Percentiles rank a stretch among this genome's conserved stretches.
phyloP scores from a whole-genome alignment of 1,140 invertebrate species.

The Holotrichia oblita region DNA sequence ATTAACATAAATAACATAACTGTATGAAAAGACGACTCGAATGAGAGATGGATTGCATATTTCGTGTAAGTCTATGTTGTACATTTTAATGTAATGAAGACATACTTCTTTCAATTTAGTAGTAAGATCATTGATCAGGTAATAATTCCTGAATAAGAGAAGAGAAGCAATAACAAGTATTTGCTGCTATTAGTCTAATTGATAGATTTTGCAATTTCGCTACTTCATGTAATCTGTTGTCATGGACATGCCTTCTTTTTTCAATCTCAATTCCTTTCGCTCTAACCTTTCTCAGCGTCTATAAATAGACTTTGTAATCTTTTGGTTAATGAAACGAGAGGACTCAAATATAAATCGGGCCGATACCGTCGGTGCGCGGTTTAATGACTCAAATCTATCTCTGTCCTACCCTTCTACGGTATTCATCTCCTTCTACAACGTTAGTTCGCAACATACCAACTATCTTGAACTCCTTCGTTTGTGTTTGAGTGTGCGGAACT shows the following conservation, averaged over 20 bases:
- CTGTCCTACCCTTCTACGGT: neutral
- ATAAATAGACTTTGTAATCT: conserved; percentile 25
- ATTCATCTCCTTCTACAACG: neutral
- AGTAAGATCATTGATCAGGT: no score
- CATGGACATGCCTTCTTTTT: neutral
- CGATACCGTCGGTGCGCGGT: neutral
- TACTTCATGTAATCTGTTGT: neutral
- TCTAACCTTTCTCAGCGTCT: neutral
- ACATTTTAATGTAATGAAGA: no score
- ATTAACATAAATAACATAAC: no score
- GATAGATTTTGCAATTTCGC: conserved; percentile 1
- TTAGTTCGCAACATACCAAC: conserved; percentile 9
- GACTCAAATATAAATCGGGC: conserved; percentile 26
- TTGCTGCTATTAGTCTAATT: neutral
- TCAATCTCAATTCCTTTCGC: conserved; percentile 14
- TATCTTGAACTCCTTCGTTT: neutral
- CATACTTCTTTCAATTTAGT: no score
- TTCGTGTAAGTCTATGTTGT: no score
- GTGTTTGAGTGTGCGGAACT: conserved; percentile 30
- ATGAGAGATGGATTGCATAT: no score
- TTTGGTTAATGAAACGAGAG: conserved; percentile 31
- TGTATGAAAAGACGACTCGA: no score
- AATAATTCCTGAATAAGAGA: no score
- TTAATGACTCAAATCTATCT: conserved; percentile 25
- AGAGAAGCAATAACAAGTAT: neutral